Percentiles rank a stretch among this genome's conserved stretches.
Conservation (phyloP, 2,113 vertebrate genomes). For the Channa argus region DNA sequence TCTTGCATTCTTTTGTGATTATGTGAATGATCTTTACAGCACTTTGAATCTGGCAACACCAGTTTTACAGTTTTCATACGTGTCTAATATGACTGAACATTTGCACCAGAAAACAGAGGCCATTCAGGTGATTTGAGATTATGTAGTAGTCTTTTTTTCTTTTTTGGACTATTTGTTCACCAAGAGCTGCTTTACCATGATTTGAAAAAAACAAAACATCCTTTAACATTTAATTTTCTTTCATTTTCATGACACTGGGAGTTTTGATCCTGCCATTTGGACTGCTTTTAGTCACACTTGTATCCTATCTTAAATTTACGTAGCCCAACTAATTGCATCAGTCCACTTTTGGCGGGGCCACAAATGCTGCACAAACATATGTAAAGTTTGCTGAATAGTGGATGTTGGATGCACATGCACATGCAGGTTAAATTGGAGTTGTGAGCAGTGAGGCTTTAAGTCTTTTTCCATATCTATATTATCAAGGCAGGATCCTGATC, state of each 20-base stretch:
- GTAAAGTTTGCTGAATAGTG: conserved; percentile 28
- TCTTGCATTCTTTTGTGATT: conserved; percentile 55
- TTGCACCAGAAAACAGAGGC: conserved; percentile 1
- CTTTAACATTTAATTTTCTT: neutral
- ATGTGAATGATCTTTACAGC: conserved; percentile 52
- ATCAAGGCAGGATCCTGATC: neutral
- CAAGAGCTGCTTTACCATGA: neutral
- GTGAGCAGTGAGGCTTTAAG: conserved; percentile 1
- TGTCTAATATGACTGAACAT: conserved; percentile 13
- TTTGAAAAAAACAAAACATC: conserved; percentile 19
- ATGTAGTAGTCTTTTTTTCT: neutral
- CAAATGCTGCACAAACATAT: conserved; percentile 45
- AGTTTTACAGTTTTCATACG: conserved; percentile 28
- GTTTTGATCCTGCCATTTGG: conserved; percentile 25
- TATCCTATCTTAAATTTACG: conserved; percentile 56
- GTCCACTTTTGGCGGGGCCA: conserved; percentile 45
- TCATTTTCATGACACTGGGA: neutral
- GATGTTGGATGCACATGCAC: neutral
- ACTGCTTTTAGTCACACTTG: conserved; percentile 36
- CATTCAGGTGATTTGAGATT: neutral
- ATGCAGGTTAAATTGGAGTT: conserved; percentile 10
- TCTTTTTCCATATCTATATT: conserved; percentile 31
- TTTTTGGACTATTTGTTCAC: neutral
- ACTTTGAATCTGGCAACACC: conserved; percentile 27
- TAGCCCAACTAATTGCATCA: conserved; percentile 64